Conservation (phyloP, 2,888 invertebrate genomes). For the Amphipoea oculea region DNA sequence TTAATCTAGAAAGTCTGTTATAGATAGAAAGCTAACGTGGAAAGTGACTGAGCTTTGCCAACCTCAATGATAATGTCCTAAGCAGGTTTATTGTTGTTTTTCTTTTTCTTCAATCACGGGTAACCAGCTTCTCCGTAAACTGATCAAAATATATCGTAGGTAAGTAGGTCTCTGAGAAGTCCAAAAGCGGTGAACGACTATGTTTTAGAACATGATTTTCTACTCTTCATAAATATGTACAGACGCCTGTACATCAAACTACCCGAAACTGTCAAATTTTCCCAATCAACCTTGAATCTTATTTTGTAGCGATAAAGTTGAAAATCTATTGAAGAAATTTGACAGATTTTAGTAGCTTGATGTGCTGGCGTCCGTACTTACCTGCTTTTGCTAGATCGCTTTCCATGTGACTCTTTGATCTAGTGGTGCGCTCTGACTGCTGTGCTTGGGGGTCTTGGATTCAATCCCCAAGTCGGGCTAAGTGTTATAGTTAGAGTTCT, state of each 20-base stretch:
- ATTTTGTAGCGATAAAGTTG: too few species aligned
- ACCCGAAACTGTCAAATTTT: too few species aligned
- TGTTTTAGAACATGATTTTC: neutral
- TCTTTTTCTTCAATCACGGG: conserved; percentile 19
- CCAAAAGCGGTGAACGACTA: conserved; percentile 4
- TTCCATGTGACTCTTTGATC: neutral
- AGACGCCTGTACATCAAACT: too few species aligned
- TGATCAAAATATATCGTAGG: neutral
- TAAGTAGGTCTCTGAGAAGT: neutral
- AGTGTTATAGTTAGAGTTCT: neutral
- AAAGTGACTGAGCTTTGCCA: conserved; percentile 46
- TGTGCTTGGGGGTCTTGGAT: neutral
- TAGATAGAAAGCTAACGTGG: conserved; percentile 56
- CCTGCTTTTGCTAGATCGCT: neutral
- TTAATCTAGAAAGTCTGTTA: conserved; percentile 51
- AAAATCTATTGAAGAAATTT: too few species aligned
- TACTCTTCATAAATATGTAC: neutral
- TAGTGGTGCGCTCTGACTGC: neutral
- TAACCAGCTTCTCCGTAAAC: neutral
- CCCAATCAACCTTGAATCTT: too few species aligned
- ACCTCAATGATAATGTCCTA: conserved; percentile 46
- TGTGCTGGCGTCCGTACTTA: too few species aligned
- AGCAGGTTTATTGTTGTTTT: conserved; percentile 52
- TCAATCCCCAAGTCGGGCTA: neutral
- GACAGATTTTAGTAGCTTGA: too few species aligned